Conservation (phyloP, 2,797 vertebrate species). For the Alosa sapidissima region DNA sequence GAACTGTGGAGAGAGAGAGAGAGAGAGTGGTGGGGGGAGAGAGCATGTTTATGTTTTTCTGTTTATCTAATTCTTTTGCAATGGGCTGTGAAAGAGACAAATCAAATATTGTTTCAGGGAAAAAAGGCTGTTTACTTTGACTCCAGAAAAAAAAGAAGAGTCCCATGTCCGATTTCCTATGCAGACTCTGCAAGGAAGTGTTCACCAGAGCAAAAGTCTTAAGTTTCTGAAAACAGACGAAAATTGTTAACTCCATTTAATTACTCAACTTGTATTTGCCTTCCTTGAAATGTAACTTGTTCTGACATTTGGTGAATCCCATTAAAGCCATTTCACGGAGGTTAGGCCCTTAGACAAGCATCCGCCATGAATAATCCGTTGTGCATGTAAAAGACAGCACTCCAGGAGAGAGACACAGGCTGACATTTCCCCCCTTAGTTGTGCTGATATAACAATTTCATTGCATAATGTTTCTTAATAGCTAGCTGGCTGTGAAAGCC, state of each 20-base stretch:
- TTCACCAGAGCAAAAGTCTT: conserved; percentile 37
- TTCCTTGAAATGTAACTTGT: conserved; percentile 33
- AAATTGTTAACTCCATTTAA: conserved; percentile 34
- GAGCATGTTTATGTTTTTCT: conserved; percentile 20
- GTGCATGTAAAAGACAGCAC: conserved; percentile 24
- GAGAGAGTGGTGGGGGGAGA: conserved; percentile 28
- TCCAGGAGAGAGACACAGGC: conserved; percentile 34
- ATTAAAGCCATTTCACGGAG: conserved; percentile 29
- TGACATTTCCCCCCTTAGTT: conserved; percentile 8
- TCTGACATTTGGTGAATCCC: conserved; percentile 24
- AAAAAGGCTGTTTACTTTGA: conserved; percentile 42
- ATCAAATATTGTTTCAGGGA: conserved; percentile 38
- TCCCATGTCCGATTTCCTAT: conserved; percentile 30
- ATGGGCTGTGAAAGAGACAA: conserved; percentile 41
- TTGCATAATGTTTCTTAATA: conserved; percentile 19
- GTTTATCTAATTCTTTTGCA: conserved; percentile 30
- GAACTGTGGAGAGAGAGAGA: conserved; percentile 22
- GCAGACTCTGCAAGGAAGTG: conserved; percentile 37
- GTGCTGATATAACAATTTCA: conserved; percentile 10
- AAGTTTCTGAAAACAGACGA: conserved; percentile 44
- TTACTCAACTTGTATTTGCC: conserved; percentile 34
- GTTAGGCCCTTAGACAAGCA: conserved; percentile 19
- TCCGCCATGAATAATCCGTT: conserved; percentile 21
- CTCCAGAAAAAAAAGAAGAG: conserved; percentile 17
- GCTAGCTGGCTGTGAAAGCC: conserved; percentile 2